Evolutionary conservation across 1,140 invertebrate species (phyloP).

Genomic region (Dinoponera quadriceps): DNA sequence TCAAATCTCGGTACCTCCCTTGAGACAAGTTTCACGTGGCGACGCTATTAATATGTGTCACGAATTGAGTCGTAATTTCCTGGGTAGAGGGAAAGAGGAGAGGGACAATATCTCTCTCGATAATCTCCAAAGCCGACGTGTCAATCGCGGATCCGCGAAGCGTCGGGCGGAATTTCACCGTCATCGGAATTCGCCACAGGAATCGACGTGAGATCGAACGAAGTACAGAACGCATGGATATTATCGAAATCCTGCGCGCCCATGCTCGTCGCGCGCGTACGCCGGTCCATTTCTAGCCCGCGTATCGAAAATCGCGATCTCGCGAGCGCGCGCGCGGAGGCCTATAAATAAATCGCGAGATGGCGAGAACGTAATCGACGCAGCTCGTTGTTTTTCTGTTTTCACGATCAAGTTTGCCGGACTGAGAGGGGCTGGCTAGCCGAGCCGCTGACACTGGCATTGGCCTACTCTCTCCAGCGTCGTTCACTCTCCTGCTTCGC

Average conservation of each 20-base stretch:
- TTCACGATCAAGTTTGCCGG: slow-evolving; percentile 83
- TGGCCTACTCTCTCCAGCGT: slow-evolving; percentile 83
- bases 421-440: slow-evolving; percentile 79
- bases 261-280: background rate
- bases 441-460: slow-evolving; percentile 83
- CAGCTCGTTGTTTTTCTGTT: slow-evolving; percentile 79
- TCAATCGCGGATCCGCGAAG: slow-evolving; percentile 7
- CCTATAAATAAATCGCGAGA: slow-evolving; percentile 68
- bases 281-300: background rate
- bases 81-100: too few relatives aligned
- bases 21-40: too few relatives aligned
- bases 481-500: slow-evolving; percentile 80
- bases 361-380: slow-evolving; percentile 76
- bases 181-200: too few relatives aligned
- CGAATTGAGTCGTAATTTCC: too few relatives aligned
- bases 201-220: background rate
- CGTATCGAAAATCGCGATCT: slow-evolving; percentile 8
- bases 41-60: too few relatives aligned
- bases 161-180: too few relatives aligned
- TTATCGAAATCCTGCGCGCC: background rate
- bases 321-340: background rate
- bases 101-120: too few relatives aligned
- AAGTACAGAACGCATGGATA: background rate
- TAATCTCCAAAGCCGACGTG: background rate
- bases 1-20: too few relatives aligned